Conservation (phyloP, 2,113 vertebrate genomes). For the Phrynosoma platyrhinos region DNA sequence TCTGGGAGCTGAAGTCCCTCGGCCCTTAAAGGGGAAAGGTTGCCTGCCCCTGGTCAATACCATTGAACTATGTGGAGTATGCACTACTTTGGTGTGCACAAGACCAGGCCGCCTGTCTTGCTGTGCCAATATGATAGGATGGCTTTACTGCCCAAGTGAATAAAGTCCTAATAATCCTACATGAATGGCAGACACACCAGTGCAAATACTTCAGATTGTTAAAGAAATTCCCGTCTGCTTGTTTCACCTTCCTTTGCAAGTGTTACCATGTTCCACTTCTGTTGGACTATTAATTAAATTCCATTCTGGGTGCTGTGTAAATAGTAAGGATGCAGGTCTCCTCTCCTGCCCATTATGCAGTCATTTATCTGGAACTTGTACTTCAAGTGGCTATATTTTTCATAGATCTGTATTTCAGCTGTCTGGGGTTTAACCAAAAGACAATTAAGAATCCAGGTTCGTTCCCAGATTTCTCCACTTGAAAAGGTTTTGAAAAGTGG, state of each 20-base stretch:
- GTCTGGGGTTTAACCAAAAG: neutral
- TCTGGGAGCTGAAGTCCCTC: too few relatives aligned
- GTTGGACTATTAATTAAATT: neutral
- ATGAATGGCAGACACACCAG: neutral
- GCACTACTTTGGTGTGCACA: neutral
- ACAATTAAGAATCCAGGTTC: neutral
- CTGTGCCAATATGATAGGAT: neutral
- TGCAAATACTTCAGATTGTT: neutral
- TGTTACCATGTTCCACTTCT: neutral
- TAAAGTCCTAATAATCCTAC: neutral
- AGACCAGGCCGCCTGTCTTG: neutral
- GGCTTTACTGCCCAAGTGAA: neutral
- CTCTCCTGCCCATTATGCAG: neutral
- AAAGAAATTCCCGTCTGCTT: neutral
- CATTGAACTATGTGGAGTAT: neutral
- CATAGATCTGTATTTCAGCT: neutral
- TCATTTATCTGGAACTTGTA: neutral
- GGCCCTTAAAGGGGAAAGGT: too few relatives aligned
- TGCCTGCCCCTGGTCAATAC: too few relatives aligned
- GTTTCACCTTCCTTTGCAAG: neutral
- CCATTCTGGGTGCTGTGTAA: neutral
- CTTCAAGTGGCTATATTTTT: neutral
- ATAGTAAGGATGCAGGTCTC: neutral
- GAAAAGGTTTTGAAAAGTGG: neutral
- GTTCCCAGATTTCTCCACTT: neutral